phyloP scores from a whole-genome alignment of 2,113 vertebrate genomes.

The Rhabdornis inornatus region DNA sequence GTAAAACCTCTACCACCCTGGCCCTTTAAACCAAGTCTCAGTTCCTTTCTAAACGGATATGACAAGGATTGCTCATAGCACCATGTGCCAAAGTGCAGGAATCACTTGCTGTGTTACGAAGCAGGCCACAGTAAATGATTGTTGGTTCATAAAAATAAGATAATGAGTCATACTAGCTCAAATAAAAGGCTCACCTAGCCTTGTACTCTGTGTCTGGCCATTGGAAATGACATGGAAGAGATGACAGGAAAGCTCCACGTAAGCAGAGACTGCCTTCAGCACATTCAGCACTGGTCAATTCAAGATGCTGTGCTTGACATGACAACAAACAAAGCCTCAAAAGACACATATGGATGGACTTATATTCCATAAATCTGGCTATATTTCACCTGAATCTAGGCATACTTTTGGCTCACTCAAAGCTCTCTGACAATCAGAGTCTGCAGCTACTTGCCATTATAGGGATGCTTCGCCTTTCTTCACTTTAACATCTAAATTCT shows the following conservation, averaged over 20 bases:
- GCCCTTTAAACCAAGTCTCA: background rate
- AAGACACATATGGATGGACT: background rate
- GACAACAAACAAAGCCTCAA: background rate
- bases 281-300: background rate
- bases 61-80: background rate
- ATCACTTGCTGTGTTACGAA: background rate
- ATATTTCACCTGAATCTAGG: background rate
- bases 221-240: background rate
- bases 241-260: background rate
- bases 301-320: background rate
- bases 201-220: background rate
- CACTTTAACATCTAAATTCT: background rate
- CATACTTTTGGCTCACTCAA: background rate
- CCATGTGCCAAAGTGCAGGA: background rate
- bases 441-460: background rate
- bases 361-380: background rate
- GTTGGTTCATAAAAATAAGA: background rate
- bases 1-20: background rate
- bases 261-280: background rate
- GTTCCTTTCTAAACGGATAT: background rate
- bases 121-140: background rate
- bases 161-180: background rate
- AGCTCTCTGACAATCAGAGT: background rate
- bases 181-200: background rate
- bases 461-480: background rate